Percentiles rank a stretch among this genome's conserved stretches.
Evolutionary conservation across 2,113 vertebrate species (phyloP).

Genomic region (Grus americana): DNA sequence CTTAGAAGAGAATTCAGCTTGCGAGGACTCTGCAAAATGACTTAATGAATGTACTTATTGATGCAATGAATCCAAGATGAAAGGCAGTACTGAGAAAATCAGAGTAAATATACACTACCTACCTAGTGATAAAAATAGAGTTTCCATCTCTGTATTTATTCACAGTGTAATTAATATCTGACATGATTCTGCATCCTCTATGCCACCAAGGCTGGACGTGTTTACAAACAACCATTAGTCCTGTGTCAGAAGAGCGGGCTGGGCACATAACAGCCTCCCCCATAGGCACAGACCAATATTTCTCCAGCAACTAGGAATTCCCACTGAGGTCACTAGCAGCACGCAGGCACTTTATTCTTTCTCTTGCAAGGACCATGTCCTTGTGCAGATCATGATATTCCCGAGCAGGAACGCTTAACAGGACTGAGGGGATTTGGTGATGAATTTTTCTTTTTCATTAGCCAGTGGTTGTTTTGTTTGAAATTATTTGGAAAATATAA

Average conservation of each 20-base stretch:
- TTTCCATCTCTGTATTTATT: conserved; percentile 1
- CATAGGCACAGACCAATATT: conserved; percentile 23
- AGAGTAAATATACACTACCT: background rate
- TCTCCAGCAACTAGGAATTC: conserved; percentile 28
- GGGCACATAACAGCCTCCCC: background rate
- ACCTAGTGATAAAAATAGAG: background rate
- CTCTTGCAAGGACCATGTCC: background rate
- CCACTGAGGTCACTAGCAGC: background rate
- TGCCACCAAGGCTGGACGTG: background rate
- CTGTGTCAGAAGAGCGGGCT: background rate
- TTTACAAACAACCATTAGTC: conserved; percentile 9
- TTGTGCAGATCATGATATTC: background rate
- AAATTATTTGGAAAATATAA: conserved; percentile 47
- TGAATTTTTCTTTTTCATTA: conserved; percentile 4
- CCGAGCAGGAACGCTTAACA: background rate
- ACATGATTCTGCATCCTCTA: background rate
- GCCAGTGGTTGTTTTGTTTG: background rate
- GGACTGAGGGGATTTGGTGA: conserved; percentile 3
- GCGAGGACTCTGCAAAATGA: background rate
- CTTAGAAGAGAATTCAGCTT: background rate
- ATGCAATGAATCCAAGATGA: conserved; percentile 6
- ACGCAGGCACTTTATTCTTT: background rate
- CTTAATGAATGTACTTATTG: background rate
- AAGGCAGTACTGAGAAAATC: background rate
- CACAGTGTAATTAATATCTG: conserved; percentile 9